These are phyloP conservation scores for Trachymyrmex septentrionalis DNA, from an alignment of 1,140 invertebrate genomes.

Conservation along the genomic window DNA sequence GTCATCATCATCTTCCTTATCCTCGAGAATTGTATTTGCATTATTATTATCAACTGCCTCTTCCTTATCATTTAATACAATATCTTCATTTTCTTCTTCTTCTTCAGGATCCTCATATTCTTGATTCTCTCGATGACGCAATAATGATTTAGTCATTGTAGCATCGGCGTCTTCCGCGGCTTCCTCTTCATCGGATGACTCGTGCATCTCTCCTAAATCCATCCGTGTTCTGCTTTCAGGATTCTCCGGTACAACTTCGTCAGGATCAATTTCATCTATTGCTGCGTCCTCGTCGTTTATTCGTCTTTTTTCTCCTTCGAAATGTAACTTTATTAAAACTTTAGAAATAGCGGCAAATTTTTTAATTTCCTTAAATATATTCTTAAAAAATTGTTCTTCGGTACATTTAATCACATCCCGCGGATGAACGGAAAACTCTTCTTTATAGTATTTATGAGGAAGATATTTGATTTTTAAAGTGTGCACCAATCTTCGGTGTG, in stretches of 20 bases:
- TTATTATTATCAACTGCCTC: conserved; percentile 79
- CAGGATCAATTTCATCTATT: conserved; percentile 82
- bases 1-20: conserved; percentile 82
- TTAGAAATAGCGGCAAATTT: conserved; percentile 85
- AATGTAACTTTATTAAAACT: conserved; percentile 76
- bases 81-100: conserved; percentile 84
- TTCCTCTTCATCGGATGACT: conserved; percentile 89
- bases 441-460: conserved; percentile 90
- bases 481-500: conserved; percentile 87
- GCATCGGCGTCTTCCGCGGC: conserved; percentile 88
- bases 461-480: conserved; percentile 91
- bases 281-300: conserved; percentile 83
- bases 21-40: conserved; percentile 19
- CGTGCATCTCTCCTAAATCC: conserved; percentile 86
- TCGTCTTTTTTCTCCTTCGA: conserved; percentile 81
- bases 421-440: conserved; percentile 91
- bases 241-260: conserved; percentile 59
- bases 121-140: conserved; percentile 89
- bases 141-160: conserved; percentile 87
- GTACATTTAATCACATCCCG: conserved; percentile 90
- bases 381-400: conserved; percentile 88
- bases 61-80: conserved; percentile 82
- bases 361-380: conserved; percentile 88
- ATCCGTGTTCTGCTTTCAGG: conserved; percentile 47
- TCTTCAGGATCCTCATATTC: conserved; percentile 93